Conservation (phyloP, 2,888 invertebrate genomes). For the Andrena bucephala region DNA sequence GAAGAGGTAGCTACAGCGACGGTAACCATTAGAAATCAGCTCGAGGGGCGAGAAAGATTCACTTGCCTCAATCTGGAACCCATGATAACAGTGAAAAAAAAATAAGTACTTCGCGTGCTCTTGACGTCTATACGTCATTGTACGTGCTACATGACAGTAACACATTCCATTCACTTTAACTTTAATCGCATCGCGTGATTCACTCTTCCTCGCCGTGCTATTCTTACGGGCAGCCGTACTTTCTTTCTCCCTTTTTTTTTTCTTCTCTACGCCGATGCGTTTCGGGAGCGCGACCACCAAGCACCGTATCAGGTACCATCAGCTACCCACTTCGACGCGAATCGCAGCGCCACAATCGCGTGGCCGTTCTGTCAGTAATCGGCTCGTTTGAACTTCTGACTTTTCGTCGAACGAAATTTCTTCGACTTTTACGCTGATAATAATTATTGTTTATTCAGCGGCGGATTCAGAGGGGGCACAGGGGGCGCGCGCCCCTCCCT, state of each 20-base stretch:
- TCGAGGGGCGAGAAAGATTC: constrained; percentile 15
- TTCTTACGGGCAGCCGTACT: constrained; percentile 9
- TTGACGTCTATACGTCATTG: constrained; percentile 73
- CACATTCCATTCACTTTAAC: constrained; percentile 59
- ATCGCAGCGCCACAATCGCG: constrained; percentile 27
- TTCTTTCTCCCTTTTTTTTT: constrained; percentile 6
- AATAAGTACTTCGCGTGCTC: constrained; percentile 79
- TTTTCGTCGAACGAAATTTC: too few species aligned
- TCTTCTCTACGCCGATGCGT: not conserved
- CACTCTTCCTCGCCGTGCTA: constrained; percentile 20
- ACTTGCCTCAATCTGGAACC: constrained; percentile 86
- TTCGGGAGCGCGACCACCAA: constrained; percentile 16
- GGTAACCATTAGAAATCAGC: not conserved
- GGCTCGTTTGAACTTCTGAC: too few species aligned
- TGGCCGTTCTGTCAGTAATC: too few species aligned
- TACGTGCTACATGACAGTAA: constrained; percentile 69
- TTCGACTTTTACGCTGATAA: too few species aligned
- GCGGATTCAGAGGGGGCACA: too few species aligned
- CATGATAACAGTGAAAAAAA: constrained; percentile 85
- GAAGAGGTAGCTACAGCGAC: not conserved
- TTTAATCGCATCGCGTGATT: constrained; percentile 41
- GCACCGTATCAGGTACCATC: constrained; percentile 30
- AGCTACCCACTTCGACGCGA: constrained; percentile 36
- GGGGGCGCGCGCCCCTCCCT: too few species aligned
- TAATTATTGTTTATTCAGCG: too few species aligned